Base-by-base conservation (phyloP, 1,140 invertebrate genomes). In the Hyles vespertilio region DNA sequence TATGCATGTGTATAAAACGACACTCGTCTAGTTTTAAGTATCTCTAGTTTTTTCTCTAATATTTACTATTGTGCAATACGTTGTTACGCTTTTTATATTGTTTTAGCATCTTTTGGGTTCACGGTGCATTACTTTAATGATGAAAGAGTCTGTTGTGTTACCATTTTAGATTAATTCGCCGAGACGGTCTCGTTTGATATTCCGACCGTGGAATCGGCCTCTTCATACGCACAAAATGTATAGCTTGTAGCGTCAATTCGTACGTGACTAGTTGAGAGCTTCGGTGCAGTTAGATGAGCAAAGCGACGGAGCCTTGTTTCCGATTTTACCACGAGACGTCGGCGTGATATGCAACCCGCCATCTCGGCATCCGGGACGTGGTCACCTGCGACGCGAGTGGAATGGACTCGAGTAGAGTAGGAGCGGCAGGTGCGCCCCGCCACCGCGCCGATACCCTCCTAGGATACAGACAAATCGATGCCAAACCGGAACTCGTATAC, bases 401-500 rank as follows among this genome's bases (percentile, higher is more conserved):
- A 5, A 40, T 8, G 4, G 36, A 40, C 36, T 40, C 36, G 22
- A 22, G 22, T 22, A 22, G 2, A 22, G 22, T 22, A 22, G 22
- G 22, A 22, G 22, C 22, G 22, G 43, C n/a, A 40, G 11, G 50
- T 40, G 40, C 51, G 50, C 56, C 49, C 45, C 53, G 58, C 68
- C 61, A 56, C 68, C 65, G 67, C 68, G 65, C 67, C 69, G 62
- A 55, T 46, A 74, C 72, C 72, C 64, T 59, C 61, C 72, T 84
- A 79, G 82, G 74, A 77, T 85, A 84, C 80, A 77, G 69, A 77
- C 69, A 76, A 83, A 85, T 81, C 72, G 86, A 84, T 87, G 84
- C 84, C 84, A 89, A 89, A 89, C 78, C 74, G 72, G 77, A 84
- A 83, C 71, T 79, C 76, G 84, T 85, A 84, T 86, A 87, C 79